Conservation (phyloP, 2,113 vertebrate genomes). For the Percina caprodes region DNA sequence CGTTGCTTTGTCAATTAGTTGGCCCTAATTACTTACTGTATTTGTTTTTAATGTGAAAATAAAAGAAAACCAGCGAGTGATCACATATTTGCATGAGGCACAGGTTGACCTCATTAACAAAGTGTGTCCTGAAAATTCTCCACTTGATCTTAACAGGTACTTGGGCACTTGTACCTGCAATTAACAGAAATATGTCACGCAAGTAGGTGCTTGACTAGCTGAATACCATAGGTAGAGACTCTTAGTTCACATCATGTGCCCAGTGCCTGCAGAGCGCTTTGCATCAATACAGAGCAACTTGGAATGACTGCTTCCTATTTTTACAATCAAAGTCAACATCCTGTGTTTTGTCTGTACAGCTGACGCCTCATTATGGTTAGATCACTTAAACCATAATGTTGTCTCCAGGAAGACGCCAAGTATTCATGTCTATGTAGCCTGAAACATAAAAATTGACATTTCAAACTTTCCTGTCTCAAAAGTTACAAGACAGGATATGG, state of each 20-base stretch:
- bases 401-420: conserved; percentile 72
- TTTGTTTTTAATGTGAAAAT: conserved; percentile 3
- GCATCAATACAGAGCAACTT: conserved; percentile 67
- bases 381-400: conserved; percentile 80
- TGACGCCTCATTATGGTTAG: conserved; percentile 78
- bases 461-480: conserved; percentile 73
- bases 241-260: conserved; percentile 41
- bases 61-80: neutral
- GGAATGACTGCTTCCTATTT: conserved; percentile 67
- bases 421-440: conserved; percentile 68
- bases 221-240: conserved; percentile 31
- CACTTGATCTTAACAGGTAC: conserved; percentile 7
- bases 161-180: conserved; percentile 2
- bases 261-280: conserved; percentile 49
- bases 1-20: conserved; percentile 6
- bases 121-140: neutral
- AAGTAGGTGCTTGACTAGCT: conserved; percentile 33
- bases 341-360: conserved; percentile 77
- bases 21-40: neutral
- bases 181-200: neutral
- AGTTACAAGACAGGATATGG: conserved; percentile 66
- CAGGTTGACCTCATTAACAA: conserved; percentile 3
- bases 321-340: conserved; percentile 78
- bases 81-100: neutral
- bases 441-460: conserved; percentile 81